Percentiles rank a stretch among this genome's conserved stretches.
These are phyloP conservation scores for Trididemnum clinides DNA, from an alignment of 23 tunicate genomes.

Conservation along the genomic window DNA sequence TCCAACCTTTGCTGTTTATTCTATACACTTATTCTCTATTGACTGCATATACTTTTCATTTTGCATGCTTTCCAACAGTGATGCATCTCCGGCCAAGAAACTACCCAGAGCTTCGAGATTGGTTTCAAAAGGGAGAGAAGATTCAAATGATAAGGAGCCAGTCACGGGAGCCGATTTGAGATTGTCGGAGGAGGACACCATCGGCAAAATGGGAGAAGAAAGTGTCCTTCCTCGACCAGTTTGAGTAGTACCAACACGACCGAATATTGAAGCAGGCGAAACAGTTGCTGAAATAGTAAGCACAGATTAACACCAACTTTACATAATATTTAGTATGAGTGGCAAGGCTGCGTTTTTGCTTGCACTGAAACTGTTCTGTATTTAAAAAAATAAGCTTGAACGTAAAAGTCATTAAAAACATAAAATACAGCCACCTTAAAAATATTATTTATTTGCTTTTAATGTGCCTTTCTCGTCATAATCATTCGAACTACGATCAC, in stretches of 20 bases:
- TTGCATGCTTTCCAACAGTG: background rate
- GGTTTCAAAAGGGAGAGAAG: conserved; percentile 8
- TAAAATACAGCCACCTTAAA: too few species aligned
- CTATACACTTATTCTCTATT: too few species aligned
- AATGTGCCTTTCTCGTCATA: too few species aligned
- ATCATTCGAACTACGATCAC: too few species aligned
- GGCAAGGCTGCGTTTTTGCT: too few species aligned
- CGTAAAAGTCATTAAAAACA: too few species aligned
- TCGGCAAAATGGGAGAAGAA: conserved; percentile 7
- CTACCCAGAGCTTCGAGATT: conserved; percentile 28
- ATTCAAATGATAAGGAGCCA: background rate
- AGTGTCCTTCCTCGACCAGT: background rate
- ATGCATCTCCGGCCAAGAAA: conserved; percentile 24
- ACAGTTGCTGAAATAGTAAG: conserved; percentile 25
- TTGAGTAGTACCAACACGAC: conserved; percentile 4
- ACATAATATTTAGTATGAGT: too few species aligned
- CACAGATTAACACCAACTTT: too few species aligned
- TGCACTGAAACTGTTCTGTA: too few species aligned
- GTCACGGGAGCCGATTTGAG: background rate
- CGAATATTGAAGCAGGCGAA: conserved; percentile 47
- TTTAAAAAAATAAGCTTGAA: too few species aligned
- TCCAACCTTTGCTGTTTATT: too few species aligned
- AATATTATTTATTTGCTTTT: too few species aligned
- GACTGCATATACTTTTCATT: background rate
- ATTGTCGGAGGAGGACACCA: conserved; percentile 14